Percentiles rank a stretch among this genome's conserved stretches.
These are phyloP conservation scores for Lepidurus apus DNA, from an alignment of 1,140 invertebrate genomes.

Conservation along the genomic window DNA sequence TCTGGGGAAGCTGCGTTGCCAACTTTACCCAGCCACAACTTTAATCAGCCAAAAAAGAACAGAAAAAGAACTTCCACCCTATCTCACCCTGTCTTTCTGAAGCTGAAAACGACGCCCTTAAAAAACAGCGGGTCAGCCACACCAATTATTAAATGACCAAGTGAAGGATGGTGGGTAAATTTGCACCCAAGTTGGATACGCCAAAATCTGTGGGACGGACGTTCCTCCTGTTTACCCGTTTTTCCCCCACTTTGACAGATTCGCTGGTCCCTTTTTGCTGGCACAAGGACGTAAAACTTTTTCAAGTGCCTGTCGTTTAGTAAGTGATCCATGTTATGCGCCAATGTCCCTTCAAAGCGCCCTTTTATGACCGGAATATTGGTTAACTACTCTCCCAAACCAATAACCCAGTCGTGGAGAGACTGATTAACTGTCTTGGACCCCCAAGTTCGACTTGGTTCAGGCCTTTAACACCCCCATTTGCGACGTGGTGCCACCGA, in stretches of 20 bases:
- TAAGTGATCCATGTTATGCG: constrained; percentile 18
- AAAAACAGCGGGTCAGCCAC: not conserved
- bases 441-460: not conserved
- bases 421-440: not conserved
- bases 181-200: not conserved
- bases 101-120: not conserved
- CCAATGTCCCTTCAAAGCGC: not conserved
- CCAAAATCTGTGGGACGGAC: not conserved
- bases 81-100: not conserved
- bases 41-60: not conserved
- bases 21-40: not conserved
- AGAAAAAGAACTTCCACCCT: not conserved
- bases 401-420: not conserved
- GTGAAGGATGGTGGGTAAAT: constrained; percentile 4
- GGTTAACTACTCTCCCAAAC: constrained; percentile 13
- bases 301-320: constrained; percentile 9
- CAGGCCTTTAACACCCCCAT: not conserved
- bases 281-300: not conserved
- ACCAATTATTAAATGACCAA: not conserved
- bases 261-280: not conserved
- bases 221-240: not conserved
- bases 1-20: constrained; percentile 4
- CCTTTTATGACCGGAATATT: constrained; percentile 11
- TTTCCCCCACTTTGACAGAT: not conserved
- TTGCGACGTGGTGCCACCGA: not conserved